These are phyloP conservation scores for Tupaia chinensis DNA, from an alignment of 2,113 vertebrate species.

Conservation along the genomic window DNA sequence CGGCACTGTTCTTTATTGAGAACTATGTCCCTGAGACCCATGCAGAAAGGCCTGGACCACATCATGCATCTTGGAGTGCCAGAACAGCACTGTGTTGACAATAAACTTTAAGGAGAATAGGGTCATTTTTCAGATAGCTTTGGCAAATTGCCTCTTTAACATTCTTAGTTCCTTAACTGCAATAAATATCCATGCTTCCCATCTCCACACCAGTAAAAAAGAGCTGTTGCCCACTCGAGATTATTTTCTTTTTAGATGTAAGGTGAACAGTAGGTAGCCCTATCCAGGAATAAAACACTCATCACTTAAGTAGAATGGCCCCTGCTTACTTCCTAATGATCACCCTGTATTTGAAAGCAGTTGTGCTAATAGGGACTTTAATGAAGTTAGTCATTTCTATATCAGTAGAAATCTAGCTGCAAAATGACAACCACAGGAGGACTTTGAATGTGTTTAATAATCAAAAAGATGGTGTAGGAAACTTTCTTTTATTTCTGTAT, in stretches of 20 bases:
- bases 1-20: not conserved
- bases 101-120: constrained; percentile 64
- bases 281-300: not conserved
- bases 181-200: constrained; percentile 61
- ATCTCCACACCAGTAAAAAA: constrained; percentile 32
- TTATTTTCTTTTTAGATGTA: constrained; percentile 54
- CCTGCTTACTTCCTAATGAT: not conserved
- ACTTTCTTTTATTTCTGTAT: not conserved
- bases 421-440: not conserved
- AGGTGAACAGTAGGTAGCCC: not conserved
- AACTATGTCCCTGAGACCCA: not conserved
- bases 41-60: not conserved
- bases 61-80: not conserved
- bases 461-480: not conserved
- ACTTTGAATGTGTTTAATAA: not conserved
- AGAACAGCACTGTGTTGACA: not conserved
- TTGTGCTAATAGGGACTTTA: not conserved
- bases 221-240: not conserved
- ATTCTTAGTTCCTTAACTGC: constrained; percentile 60
- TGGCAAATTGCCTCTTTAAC: constrained; percentile 66
- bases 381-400: constrained; percentile 26
- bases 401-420: not conserved
- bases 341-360: not conserved
- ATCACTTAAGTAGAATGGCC: not conserved
- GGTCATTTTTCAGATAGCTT: constrained; percentile 53